phyloP scores from a whole-genome alignment of 2,113 vertebrate species.

The Chaetodon trifascialis region DNA sequence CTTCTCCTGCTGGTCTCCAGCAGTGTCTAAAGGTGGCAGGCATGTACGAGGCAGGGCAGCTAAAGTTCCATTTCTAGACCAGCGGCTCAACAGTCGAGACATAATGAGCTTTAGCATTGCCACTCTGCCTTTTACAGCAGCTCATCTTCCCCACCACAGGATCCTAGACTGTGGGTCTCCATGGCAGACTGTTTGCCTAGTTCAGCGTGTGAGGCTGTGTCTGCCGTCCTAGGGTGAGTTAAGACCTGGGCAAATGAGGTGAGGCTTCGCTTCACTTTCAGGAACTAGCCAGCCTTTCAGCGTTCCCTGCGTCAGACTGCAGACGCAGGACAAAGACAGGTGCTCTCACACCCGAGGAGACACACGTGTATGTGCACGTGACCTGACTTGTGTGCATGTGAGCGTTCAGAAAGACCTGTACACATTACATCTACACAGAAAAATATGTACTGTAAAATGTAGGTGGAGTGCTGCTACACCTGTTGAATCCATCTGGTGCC shows the following conservation, averaged over 20 bases:
- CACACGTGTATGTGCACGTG: slow-evolving; percentile 46
- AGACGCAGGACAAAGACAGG: slow-evolving; percentile 33
- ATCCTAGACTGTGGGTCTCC: slow-evolving; percentile 63
- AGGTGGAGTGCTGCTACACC: slow-evolving; percentile 20
- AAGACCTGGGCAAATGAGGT: slow-evolving; percentile 73
- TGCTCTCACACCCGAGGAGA: slow-evolving; percentile 30
- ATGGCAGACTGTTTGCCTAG: slow-evolving; percentile 67
- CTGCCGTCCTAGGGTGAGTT: slow-evolving; percentile 67
- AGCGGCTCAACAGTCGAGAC: slow-evolving; percentile 67
- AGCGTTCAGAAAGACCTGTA: slow-evolving; percentile 6
- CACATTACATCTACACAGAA: slow-evolving; percentile 13
- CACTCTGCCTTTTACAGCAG: slow-evolving; percentile 73
- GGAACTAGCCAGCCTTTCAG: slow-evolving; percentile 57
- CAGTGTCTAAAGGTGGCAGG: slow-evolving; percentile 65
- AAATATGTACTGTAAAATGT: neutral
- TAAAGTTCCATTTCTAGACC: slow-evolving; percentile 73
- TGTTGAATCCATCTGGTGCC: slow-evolving; percentile 49
- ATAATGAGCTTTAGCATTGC: slow-evolving; percentile 79
- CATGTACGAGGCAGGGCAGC: slow-evolving; percentile 54
- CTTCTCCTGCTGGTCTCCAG: slow-evolving; percentile 64
- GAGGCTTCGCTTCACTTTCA: slow-evolving; percentile 63
- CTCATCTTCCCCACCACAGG: slow-evolving; percentile 77
- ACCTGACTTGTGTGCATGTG: slow-evolving; percentile 26
- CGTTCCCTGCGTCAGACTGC: slow-evolving; percentile 32
- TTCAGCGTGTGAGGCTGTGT: slow-evolving; percentile 59